A percentile compares a stretch with the other conserved stretches of the same genome.
These are phyloP conservation scores for Psilanteris sp. DNA, from an alignment of 1,140 invertebrate species.

Conservation along the genomic window DNA sequence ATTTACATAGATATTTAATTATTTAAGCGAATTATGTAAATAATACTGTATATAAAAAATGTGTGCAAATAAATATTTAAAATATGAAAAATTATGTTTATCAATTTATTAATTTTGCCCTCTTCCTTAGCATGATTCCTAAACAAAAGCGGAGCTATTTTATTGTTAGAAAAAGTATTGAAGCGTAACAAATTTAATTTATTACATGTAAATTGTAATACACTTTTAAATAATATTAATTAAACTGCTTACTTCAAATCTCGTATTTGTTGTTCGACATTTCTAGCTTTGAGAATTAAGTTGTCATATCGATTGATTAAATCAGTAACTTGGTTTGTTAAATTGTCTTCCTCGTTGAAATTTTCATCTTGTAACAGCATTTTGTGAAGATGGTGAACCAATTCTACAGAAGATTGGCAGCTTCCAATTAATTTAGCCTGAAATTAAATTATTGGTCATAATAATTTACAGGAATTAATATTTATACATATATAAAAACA, in stretches of 20 bases:
- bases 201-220: too few species aligned
- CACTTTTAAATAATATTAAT: constrained; percentile 2
- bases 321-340: constrained; percentile 83
- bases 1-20: not conserved
- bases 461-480: too few species aligned
- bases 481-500: too few species aligned
- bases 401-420: constrained; percentile 87
- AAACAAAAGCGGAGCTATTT: too few species aligned
- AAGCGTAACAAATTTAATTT: too few species aligned
- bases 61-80: too few species aligned
- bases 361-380: constrained; percentile 87
- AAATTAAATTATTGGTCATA: too few species aligned
- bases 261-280: constrained; percentile 86
- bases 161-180: not conserved
- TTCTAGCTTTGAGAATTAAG: constrained; percentile 85
- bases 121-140: too few species aligned
- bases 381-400: constrained; percentile 88
- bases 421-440: constrained; percentile 84
- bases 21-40: too few species aligned
- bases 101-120: too few species aligned
- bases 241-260: constrained; percentile 83
- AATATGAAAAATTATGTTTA: too few species aligned
- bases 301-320: constrained; percentile 85
- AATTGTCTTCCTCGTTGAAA: constrained; percentile 83
- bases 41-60: not conserved